phyloP scores from a whole-genome alignment of 2,888 invertebrate species.

The Gymnocheta viridis region DNA sequence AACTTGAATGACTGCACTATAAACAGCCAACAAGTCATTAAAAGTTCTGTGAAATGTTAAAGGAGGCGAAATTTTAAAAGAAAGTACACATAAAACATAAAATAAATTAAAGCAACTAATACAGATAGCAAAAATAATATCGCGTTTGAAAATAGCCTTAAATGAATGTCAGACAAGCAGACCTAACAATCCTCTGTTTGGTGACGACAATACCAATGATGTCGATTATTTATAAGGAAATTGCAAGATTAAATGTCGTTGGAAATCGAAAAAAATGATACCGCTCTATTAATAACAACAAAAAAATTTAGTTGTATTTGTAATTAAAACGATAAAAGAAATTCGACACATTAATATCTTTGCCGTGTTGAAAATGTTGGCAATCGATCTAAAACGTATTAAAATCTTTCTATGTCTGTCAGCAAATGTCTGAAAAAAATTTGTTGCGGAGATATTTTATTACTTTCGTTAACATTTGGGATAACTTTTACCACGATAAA shows the following conservation, averaged over 20 bases:
- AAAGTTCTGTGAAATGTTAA: slow-evolving; percentile 54
- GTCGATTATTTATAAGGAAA: slow-evolving; percentile 21
- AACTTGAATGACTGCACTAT: slow-evolving; percentile 48
- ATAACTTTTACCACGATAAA: no score
- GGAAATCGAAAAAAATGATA: background rate
- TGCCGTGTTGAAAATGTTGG: no score
- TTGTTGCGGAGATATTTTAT: no score
- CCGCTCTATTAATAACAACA: background rate
- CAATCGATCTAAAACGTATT: no score
- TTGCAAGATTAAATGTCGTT: background rate
- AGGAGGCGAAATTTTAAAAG: slow-evolving; percentile 20
- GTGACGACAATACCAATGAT: slow-evolving; percentile 30
- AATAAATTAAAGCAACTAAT: slow-evolving; percentile 22
- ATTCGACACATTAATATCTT: no score
- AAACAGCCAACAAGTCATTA: slow-evolving; percentile 57
- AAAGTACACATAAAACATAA: background rate
- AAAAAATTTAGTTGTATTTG: background rate
- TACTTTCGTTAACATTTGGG: no score
- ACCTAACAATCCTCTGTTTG: slow-evolving; percentile 15
- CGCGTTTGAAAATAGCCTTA: slow-evolving; percentile 8
- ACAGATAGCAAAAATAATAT: slow-evolving; percentile 10
- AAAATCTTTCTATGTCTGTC: no score
- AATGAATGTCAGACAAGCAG: slow-evolving; percentile 46
- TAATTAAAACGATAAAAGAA: no score
- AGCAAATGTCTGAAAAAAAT: no score